Conservation (phyloP, 1,140 invertebrate genomes). For the Bemisia tabaci region DNA sequence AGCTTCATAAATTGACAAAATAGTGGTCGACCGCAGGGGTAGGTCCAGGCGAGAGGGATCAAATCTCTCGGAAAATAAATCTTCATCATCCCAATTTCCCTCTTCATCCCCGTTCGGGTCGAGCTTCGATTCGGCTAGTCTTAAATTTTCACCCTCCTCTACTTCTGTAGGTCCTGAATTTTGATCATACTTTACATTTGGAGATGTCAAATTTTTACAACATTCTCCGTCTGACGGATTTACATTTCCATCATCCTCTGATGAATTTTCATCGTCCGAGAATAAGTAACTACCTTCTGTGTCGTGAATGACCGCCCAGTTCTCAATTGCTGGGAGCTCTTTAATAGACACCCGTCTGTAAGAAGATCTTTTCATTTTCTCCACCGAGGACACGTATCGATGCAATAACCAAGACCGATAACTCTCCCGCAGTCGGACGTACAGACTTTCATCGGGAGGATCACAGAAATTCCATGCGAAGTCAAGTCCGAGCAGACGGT, state of each 20-base stretch:
- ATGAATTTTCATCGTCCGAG: neutral
- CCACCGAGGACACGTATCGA: neutral
- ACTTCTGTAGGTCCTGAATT: no score
- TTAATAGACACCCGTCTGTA: neutral
- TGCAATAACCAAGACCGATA: neutral
- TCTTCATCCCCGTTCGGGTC: neutral
- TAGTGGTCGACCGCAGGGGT: neutral
- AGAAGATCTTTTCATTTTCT: neutral
- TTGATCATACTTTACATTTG: no score
- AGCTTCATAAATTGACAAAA: neutral
- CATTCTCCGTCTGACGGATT: neutral
- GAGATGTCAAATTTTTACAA: no score
- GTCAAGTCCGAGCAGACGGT: neutral
- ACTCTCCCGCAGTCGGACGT: no score
- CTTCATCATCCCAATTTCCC: neutral
- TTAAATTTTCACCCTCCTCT: no score
- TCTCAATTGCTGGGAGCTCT: no score
- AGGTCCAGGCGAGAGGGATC: neutral
- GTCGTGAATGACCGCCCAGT: no score
- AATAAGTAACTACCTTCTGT: neutral
- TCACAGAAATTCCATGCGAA: neutral
- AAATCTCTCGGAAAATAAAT: neutral
- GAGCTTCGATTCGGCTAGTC: no score
- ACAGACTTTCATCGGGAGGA: neutral
- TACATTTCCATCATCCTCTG: neutral